Evolutionary conservation across 2,113 vertebrate species (phyloP).

Genomic region (Sardina pilchardus): DNA sequence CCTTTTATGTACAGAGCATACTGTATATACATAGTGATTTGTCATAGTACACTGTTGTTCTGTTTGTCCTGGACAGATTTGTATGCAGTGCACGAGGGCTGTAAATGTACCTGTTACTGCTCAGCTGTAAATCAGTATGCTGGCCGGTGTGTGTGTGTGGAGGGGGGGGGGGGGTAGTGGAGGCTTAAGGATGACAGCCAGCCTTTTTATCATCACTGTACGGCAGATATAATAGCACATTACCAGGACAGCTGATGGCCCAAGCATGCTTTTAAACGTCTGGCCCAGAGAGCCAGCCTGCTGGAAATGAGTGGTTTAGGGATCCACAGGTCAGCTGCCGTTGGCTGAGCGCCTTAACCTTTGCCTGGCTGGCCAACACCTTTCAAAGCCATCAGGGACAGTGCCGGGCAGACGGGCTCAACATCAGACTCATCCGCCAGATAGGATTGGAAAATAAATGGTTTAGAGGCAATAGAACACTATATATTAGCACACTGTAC

Average conservation of each 20-base stretch:
- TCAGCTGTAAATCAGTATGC: not conserved
- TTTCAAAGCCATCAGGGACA: constrained; percentile 6
- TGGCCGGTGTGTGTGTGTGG: not conserved
- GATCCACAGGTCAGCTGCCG: not conserved
- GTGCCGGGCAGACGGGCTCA: not conserved
- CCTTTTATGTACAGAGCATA: not conserved
- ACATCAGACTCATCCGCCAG: not conserved
- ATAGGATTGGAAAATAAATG: not conserved
- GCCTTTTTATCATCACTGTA: constrained; percentile 12
- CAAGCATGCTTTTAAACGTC: constrained; percentile 7
- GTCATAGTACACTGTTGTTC: not conserved
- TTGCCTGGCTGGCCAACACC: not conserved
- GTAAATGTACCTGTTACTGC: not conserved
- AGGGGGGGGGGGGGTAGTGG: too few species aligned
- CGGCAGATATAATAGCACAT: constrained; percentile 7
- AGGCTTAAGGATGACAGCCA: not conserved
- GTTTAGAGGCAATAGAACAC: not conserved
- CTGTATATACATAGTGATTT: too few species aligned
- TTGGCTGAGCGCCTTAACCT: constrained; percentile 4
- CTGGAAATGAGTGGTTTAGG: not conserved
- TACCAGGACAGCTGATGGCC: not conserved
- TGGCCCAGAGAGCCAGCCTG: not conserved
- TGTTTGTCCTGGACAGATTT: not conserved
- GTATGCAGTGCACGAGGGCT: not conserved
- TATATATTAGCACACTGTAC: not conserved